Base-by-base conservation (phyloP, 2,888 invertebrate genomes). In the Mystacides longicornis region DNA sequence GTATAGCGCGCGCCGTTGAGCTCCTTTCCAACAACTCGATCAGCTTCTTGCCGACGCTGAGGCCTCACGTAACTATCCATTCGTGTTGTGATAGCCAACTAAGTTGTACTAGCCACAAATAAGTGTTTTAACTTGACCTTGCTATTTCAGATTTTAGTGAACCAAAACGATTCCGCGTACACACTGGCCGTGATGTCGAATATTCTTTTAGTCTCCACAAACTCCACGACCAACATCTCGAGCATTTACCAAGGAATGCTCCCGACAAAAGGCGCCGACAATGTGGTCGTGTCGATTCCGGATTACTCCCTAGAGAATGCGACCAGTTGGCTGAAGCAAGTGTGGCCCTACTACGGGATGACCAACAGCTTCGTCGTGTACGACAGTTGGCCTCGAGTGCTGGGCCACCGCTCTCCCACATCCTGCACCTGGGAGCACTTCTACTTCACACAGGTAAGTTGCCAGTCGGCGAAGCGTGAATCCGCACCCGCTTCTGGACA, bases 341-440 rank as follows among this genome's bases (percentile, higher is more conserved):
- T 27, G 11, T 60, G 60, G 60, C 55, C 55, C 1, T 54, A 56
- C 22, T 7, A n/a, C 11, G 59, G 54, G 1, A 61, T 66, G 11
- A 54, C 70, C n/a, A 72, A 75, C 61, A 81, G 77, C 4, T 64
- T 79, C 37, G 59, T 79, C 20, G 66, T 82, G 49, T 73, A 73
- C 64, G 79, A 81, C 57, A 81, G 71, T 64, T 82, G 81, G 81
- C 81, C 82, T 9, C 67, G 55, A 68, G 78, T 66, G 52, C 67
- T 62, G 57, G 5, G 7, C 11, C 5, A 27, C 11, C 69, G 31
- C 70, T 74, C 52, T 65, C 69, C 51, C 68, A 69, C 1, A 58
- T 66, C 22, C 59, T 63, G n/a, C 59, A 37, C 27, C 4, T 50
- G 54, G 1, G 9, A 63, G 53, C 69, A 81, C 51, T 77, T 78